phyloP scores from a whole-genome alignment of 2,797 vertebrate genomes.

The Fringilla coelebs region DNA sequence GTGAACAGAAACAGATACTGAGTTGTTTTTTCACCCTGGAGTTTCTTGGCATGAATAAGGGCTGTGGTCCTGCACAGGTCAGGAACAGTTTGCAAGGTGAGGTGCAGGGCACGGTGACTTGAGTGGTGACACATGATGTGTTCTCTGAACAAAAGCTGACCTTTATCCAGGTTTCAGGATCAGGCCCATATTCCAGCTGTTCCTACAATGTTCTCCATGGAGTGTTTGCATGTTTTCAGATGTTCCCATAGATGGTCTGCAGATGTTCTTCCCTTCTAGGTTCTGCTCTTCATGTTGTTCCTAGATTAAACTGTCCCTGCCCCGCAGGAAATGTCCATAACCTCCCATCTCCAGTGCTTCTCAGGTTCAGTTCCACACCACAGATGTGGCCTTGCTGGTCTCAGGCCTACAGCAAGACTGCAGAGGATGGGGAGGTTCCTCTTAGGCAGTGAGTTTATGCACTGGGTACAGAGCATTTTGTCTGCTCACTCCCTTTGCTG shows the following conservation, averaged over 20 bases:
- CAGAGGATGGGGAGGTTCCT: neutral
- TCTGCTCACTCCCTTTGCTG: neutral
- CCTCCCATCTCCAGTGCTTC: neutral
- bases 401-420: neutral
- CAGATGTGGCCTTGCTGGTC: neutral
- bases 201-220: neutral
- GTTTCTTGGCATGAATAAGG: neutral
- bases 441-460: rapidly evolving
- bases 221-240: neutral
- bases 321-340: neutral
- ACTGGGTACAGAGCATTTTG: neutral
- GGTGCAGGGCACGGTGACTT: neutral
- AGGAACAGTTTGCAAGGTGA: neutral
- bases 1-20: neutral
- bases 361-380: rapidly evolving
- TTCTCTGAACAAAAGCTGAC: neutral
- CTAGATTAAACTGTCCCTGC: rapidly evolving
- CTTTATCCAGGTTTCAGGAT: neutral
- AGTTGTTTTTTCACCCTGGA: neutral
- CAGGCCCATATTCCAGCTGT: neutral
- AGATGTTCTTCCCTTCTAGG: neutral
- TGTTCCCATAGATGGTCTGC: neutral
- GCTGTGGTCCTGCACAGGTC: neutral
- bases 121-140: neutral
- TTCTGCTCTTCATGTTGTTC: neutral